Conservation (phyloP, 2,113 vertebrate species). For the Ophiodon elongatus region DNA sequence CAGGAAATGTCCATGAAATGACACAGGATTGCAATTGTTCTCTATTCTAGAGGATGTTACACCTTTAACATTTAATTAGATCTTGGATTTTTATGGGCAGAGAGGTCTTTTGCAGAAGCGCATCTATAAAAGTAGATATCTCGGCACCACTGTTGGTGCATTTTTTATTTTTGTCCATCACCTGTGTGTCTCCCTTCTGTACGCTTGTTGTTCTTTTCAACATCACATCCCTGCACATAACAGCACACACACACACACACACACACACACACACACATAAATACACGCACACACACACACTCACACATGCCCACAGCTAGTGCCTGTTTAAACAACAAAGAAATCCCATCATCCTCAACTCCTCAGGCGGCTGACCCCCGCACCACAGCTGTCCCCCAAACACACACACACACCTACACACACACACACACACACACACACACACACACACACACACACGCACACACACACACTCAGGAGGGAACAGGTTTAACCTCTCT, state of each 20-base stretch:
- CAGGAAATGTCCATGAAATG: neutral
- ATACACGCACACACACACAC: neutral
- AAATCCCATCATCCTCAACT: constrained; percentile 22
- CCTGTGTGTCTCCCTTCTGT: constrained; percentile 1
- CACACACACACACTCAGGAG: constrained; percentile 17
- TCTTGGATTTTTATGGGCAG: neutral
- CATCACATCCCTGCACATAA: constrained; percentile 5
- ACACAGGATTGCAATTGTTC: neutral
- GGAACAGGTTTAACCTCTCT: constrained; percentile 64
- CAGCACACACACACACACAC: neutral
- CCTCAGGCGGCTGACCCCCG: neutral
- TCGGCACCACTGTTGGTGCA: neutral
- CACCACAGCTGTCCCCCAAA: constrained; percentile 4
- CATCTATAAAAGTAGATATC: neutral
- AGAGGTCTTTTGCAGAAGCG: neutral
- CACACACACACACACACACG: constrained; percentile 19
- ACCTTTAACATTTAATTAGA: neutral
- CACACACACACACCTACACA: constrained; percentile 18
- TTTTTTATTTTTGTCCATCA: neutral
- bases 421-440: constrained; percentile 17
- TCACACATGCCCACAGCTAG: neutral
- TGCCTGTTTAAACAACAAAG: constrained; percentile 55
- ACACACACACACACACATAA: neutral
- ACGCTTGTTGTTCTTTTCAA: constrained; percentile 41
- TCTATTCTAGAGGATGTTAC: neutral